Evolutionary conservation across 2,113 vertebrate genomes (phyloP).

Genomic region (Cathartes aura): DNA sequence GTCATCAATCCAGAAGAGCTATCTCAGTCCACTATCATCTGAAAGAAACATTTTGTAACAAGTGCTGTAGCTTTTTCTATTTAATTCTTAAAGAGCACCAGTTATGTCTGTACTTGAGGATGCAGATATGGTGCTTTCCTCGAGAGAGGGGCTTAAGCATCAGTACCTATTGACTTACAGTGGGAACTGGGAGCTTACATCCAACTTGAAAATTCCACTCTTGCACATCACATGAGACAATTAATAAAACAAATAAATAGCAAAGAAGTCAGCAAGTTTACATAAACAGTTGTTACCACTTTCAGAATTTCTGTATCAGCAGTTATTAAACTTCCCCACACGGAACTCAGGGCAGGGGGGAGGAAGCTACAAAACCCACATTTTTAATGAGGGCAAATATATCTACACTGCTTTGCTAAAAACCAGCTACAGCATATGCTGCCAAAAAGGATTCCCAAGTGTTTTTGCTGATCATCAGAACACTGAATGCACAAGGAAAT

Average conservation of each 20-base stretch:
- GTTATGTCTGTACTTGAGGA: not conserved
- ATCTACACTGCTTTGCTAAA: not conserved
- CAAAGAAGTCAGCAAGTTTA: not conserved
- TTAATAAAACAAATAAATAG: not conserved
- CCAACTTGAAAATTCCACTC: not conserved
- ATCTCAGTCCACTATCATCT: not conserved
- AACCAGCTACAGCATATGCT: not conserved
- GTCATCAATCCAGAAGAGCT: not conserved
- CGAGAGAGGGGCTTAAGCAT: not conserved
- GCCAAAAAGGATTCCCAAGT: not conserved
- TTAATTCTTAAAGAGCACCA: not conserved
- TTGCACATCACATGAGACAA: not conserved
- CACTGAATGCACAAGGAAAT: not conserved
- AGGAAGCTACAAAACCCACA: not conserved
- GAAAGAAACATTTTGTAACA: not conserved
- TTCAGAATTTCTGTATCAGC: not conserved
- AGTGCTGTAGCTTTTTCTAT: not conserved
- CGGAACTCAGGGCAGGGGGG: fast-evolving
- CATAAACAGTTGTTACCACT: not conserved
- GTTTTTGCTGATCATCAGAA: not conserved
- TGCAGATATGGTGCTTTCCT: not conserved
- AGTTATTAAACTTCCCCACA: not conserved
- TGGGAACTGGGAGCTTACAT: not conserved
- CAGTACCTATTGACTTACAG: not conserved
- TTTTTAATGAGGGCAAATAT: not conserved